Evolutionary conservation across 2,113 vertebrate species (phyloP), one percentile per base, ranked within the genome.

Genomic region (Polypterus senegalus): DNA sequence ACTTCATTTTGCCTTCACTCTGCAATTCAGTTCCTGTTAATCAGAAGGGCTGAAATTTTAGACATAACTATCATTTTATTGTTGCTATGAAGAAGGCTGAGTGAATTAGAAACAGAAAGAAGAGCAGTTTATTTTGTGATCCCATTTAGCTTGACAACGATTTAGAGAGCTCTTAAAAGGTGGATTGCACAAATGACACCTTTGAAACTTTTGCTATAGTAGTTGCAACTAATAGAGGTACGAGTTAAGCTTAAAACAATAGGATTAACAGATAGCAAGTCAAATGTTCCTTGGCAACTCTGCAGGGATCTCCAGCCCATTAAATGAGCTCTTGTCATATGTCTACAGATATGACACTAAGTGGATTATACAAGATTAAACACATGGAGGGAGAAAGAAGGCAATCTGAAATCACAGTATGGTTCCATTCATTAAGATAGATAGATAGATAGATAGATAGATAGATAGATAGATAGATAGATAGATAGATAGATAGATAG

Each of bases 281-380:
- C 48, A 54, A 54, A 53, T 62, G 56, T 74, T 7, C 4, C 3
- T n/a, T 44, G 45, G 9, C 59, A 46, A 11, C 48, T 4, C 8
- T 46, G 5, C 43, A 2, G 66, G 59, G 69, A 70, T 58, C 59
- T 68, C 61, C 67, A 70, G 70, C 67, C 67, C 11, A 65, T 65
- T 64, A 52, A 63, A 62, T 43, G 67, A 69, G 76, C 77, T 76
- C 67, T 70, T 68, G 68, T 80, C 71, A 70, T 81, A 70, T 74
- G 77, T 71, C 56, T 70, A 63, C 61, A 76, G 73, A 81, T 81
- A 68, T 74, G 75, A 80, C 75, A 76, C 74, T 77, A 82, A 86
- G 78, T 85, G 80, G 81, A 84, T 85, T 84, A 83, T 68, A 65
- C 63, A 45, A 80, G 79, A 84, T 84, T 83, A 84, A 73, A 68